Conservation (phyloP, 2,113 vertebrate genomes). For the Dipodomys ordii region DNA sequence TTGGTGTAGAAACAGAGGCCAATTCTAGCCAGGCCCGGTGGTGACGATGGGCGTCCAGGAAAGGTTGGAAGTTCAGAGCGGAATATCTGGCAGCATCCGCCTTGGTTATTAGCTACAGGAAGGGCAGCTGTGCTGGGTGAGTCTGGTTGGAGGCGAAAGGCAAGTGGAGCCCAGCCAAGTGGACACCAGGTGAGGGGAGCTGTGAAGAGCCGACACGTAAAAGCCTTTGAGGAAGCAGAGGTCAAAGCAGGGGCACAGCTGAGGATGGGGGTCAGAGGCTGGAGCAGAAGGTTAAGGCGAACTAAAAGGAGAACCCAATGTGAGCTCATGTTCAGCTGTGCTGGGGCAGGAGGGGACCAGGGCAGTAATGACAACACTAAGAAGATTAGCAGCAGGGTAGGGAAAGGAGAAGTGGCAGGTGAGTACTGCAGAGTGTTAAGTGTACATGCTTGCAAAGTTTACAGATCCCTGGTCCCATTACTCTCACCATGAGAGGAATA, state of each 20-base stretch:
- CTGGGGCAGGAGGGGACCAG: too few species aligned
- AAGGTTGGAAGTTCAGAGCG: slow-evolving; percentile 24
- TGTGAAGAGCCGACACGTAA: not conserved
- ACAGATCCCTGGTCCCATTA: fast-evolving
- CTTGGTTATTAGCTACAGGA: slow-evolving; percentile 16
- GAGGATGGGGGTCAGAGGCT: not conserved
- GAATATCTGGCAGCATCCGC: slow-evolving; percentile 40
- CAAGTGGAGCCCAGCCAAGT: slow-evolving; percentile 9
- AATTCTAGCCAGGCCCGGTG: fast-evolving
- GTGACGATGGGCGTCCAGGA: not conserved
- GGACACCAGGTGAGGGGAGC: not conserved
- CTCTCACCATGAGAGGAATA: not conserved
- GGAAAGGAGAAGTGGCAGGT: not conserved
- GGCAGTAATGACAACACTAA: fast-evolving
- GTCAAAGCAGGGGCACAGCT: not conserved
- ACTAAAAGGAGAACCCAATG: fast-evolving
- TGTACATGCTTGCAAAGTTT: fast-evolving
- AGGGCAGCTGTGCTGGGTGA: slow-evolving; percentile 15
- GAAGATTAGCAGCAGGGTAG: fast-evolving
- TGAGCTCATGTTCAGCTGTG: fast-evolving
- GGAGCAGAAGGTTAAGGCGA: not conserved
- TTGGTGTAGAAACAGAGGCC: not conserved
- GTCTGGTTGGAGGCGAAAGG: not conserved
- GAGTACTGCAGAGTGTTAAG: fast-evolving
- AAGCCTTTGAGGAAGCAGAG: not conserved